Evolutionary conservation across 2,797 vertebrate genomes (phyloP), one percentile per base, ranked within the genome.

Genomic region (Sciaenops ocellatus): DNA sequence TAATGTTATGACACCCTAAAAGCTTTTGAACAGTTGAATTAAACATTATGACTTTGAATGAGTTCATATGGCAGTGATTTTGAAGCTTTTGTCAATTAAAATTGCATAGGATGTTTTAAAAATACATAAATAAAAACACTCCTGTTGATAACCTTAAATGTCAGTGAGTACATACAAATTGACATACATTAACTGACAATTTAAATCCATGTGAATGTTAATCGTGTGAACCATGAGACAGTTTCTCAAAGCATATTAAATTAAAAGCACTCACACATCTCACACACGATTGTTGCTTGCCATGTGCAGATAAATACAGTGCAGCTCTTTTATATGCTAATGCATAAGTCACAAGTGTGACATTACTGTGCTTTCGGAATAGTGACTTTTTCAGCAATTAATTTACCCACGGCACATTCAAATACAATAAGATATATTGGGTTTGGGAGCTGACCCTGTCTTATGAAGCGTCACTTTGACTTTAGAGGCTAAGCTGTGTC

Each of bases 401-500:
- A 20, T 59, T 34, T 15, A 48, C 38, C 5, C 22, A 8, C n/a
- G 22, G 0, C 26, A 12, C 10, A 50, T 20, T 71, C 17, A 61
- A 63, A 46, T 51, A 44, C 5, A 2, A 30, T 65, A 44, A 28
- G 6, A 67, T 67, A 1, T 69, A 42, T 28, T 0, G 3, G 26
- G 20, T 67, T 67, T 61, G 20, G 16, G 11, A 67, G 20, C 50
- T 30, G 54, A 60, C 3, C 2, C 52, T 46, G 62, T 67, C 28
- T 70, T 61, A 51, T 73, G 50, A 74, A 80, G 48, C 55, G 46
- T 76, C 57, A 69, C 28, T n/a, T 8, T 54, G 63, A 61, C 22
- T 82, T 69, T 61, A 16, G 47, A 71, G 67, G 51, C 48, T 10
- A 18, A 63, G 51, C 52, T 48, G 24, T 30, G 42, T 83, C 24